Percentiles rank a stretch among this genome's conserved stretches.
These are phyloP conservation scores for Leptothorax acervorum DNA, from an alignment of 2,888 invertebrate genomes.

Conservation along the genomic window DNA sequence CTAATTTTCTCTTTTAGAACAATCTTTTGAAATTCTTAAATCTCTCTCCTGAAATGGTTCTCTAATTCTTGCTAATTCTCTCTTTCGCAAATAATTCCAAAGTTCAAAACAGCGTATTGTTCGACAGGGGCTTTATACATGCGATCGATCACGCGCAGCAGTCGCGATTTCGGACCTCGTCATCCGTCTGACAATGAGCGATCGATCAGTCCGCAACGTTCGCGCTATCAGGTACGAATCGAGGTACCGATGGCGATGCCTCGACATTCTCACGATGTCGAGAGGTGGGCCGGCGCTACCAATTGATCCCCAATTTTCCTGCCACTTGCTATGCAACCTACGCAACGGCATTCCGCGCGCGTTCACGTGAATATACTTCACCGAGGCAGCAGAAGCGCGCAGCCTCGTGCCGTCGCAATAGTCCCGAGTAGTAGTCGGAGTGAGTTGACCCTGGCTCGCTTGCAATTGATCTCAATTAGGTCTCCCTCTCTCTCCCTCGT, in stretches of 20 bases:
- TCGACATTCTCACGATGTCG: constrained; percentile 67
- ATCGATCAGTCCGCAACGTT: constrained; percentile 15
- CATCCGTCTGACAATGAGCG: constrained; percentile 1
- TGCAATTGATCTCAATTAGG: constrained; percentile 83
- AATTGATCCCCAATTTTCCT: constrained; percentile 72
- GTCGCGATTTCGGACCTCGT: constrained; percentile 25
- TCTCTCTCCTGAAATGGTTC: not conserved
- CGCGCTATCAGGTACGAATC: constrained; percentile 47
- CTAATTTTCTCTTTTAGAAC: not conserved
- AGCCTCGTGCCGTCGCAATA: constrained; percentile 60
- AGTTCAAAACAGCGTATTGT: constrained; percentile 5
- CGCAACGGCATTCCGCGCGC: constrained; percentile 66
- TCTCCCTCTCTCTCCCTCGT: constrained; percentile 39
- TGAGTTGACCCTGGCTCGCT: constrained; percentile 84
- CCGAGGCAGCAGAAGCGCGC: constrained; percentile 57
- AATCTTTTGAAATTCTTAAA: not conserved
- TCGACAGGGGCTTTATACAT: not conserved
- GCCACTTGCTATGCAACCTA: constrained; percentile 72
- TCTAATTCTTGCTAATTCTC: not conserved
- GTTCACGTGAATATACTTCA: constrained; percentile 60
- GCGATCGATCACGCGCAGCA: constrained; percentile 31
- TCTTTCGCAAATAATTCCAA: not conserved
- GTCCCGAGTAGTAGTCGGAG: constrained; percentile 66
- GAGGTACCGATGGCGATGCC: constrained; percentile 20
- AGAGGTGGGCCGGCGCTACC: constrained; percentile 46